Base-by-base conservation (phyloP, 2,113 vertebrate species). In the Leptosomus discolor region DNA sequence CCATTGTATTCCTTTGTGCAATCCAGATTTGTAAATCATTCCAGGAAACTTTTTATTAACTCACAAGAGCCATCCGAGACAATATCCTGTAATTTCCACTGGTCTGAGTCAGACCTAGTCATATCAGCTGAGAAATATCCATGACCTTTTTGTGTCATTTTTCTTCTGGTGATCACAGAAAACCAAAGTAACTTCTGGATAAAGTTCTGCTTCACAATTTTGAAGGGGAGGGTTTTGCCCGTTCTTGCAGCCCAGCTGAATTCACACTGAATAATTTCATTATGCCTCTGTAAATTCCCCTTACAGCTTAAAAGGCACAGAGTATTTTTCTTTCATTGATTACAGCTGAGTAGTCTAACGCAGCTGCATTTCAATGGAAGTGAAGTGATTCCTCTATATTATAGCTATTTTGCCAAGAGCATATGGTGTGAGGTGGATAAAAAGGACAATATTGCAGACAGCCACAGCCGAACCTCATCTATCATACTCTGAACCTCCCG, bases 21-120 rank as follows among this genome's bases (percentile, higher is more conserved):
- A 82, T 92, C 39, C 81, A 85, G 82, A 77, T 92, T 90, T 89
- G 86, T 80, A 94, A 96, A 88, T 94, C 81, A 91, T 93, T 92
- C 94, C 90, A 92, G 83, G 84, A 97, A 98, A 97, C 64, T 91
- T 97, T 95, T 94, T 85, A 90, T 93, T 96, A 95, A 92, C 88
- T 73, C 64, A 56, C 70, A 86, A 94, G 73, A 97, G 88, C 82
- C 83, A 64, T 93, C 69, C 34, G 7, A 96, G 83, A 79, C 82
- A 94, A 85, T 79, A 67, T 94, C 82, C 94, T 80, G 56, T 85
- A 74, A 69, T 85, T 96, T 97, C 94, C 88, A 91, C 95, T 75
- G 60, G 34, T 57, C 68, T 80, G 94, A 92, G 61, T 88, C 92
- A 64, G 79, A 63, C 80, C 58, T 19, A 60, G 67, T 50, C 76